Base-by-base conservation (phyloP, 2,888 invertebrate species). In the Mythimna lalbum region DNA sequence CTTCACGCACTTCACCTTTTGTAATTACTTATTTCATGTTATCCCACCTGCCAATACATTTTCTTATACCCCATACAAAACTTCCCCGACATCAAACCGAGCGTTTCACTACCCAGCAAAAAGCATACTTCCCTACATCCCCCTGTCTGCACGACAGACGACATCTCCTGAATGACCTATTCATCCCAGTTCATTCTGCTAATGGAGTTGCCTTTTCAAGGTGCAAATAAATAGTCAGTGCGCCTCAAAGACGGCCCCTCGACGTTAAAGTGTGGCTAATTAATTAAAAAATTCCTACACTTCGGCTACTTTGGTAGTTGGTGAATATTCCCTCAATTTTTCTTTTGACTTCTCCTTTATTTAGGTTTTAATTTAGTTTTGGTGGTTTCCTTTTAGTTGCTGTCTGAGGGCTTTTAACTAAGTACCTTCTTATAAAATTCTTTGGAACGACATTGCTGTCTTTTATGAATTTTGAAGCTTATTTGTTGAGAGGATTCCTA, bases 191-290 rank as follows among this genome's bases (percentile, higher is more conserved):
- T 94, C 95, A 94, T 94, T 94, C 91, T 89, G 83, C 94, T 95
- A 95, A 95, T 95, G 95, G 95, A 93, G 91, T 92, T 91, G 93
- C 93, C 93, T 94, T 94, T 93, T 94, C 88, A 90, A 91, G 90
- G 91, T 93, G 90, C 89, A 90, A 92, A 92, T 93, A 93, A 93
- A 93, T 91, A 93, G 89, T 91, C 86, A 84, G 82, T 81, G 80
- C 82, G 78, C 70, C 81, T 88, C 89, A 89, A 90, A 92, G 90
- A 86, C 82, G 73, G 78, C 85, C 81, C 55, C 59, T 55, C n/a
- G 70, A 81, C 78, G 78, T 81, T 83, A 80, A 90, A 90, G 87
- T 88, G 89, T 81, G 70, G 87, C 88, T 93, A 93, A 93, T 93
- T 94, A 93, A 94, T 94, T 93, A 91, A 89, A 89, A 89, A 71